Base-by-base conservation (phyloP, 2,113 vertebrate genomes). In the Stegastes partitus region DNA sequence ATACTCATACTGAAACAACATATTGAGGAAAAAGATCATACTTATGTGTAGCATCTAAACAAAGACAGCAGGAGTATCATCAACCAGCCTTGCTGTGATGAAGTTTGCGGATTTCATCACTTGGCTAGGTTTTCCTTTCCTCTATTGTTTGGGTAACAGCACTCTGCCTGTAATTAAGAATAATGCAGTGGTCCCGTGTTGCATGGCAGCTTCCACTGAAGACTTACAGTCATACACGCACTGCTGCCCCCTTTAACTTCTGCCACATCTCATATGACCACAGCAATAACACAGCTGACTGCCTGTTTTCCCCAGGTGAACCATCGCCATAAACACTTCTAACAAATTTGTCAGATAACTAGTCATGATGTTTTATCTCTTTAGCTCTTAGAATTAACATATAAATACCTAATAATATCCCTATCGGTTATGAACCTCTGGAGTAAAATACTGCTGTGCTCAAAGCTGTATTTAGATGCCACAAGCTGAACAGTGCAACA, bases 111-210 rank as follows among this genome's bases (percentile, higher is more conserved):
- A 59, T 77, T 69, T 76, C 37, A 58, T 62, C 47, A 15, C 71
- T 51, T 23, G 34, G 71, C 53, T 65, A 62, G 37, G 39, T 69
- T 68, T 57, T 68, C 57, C 58, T 23, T 34, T 62, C 67, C 45
- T 85, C 79, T 74, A 56, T 91, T 92, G 89, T 93, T 79, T 77
- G 84, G 68, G 70, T 87, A 75, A 86, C 73, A 80, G 77, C 67
- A 28, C 25, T 68, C 65, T 76, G 74, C 45, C 81, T 77, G 84
- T 89, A 90, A 89, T 82, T 89, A 91, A 86, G 87, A 90, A 77
- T 79, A 76, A 87, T 62, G 77, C 78, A 65, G 76, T 45, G n/a
- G 68, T 45, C 83, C 61, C 75, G 73, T 82, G 82, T 81, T 77
- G 77, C 79, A 22, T 87, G 83, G 68, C 75, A 65, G 81, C 56